These are phyloP conservation scores for Mylabris sibirica DNA, from an alignment of 2,888 invertebrate genomes.

Conservation along the genomic window DNA sequence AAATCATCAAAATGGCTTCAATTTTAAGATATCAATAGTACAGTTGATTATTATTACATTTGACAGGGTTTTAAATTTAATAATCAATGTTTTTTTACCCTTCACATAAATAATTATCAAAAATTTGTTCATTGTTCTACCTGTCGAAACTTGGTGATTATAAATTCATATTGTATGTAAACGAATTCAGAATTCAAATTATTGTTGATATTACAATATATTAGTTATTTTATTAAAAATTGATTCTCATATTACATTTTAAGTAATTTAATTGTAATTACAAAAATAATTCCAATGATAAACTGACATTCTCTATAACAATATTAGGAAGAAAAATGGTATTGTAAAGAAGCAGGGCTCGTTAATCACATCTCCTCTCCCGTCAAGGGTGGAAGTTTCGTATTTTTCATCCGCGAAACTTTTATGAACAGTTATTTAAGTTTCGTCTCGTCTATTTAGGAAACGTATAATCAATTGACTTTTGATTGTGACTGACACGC, in stretches of 20 bases:
- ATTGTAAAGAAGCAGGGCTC: neutral
- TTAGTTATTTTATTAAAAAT: neutral
- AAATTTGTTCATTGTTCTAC: neutral
- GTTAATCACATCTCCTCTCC: neutral
- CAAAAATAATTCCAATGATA: neutral
- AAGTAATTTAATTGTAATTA: neutral
- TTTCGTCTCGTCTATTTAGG: neutral
- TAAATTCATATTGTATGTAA: too few species aligned
- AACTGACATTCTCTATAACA: neutral
- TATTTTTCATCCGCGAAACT: neutral
- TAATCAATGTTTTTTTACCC: neutral
- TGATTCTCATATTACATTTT: too few species aligned
- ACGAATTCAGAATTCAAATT: too few species aligned
- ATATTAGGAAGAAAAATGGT: conserved; percentile 6
- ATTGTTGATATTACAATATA: too few species aligned
- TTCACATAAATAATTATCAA: neutral
- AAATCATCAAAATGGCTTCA: neutral
- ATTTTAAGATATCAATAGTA: neutral
- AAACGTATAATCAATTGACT: neutral
- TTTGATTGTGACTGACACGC: neutral
- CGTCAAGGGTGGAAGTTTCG: neutral
- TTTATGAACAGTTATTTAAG: neutral
- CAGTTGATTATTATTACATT: neutral
- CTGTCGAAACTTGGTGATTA: neutral
- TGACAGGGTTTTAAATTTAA: neutral